These are phyloP conservation scores for Chorisops tibialis DNA, from an alignment of 2,888 invertebrate genomes.

Conservation along the genomic window DNA sequence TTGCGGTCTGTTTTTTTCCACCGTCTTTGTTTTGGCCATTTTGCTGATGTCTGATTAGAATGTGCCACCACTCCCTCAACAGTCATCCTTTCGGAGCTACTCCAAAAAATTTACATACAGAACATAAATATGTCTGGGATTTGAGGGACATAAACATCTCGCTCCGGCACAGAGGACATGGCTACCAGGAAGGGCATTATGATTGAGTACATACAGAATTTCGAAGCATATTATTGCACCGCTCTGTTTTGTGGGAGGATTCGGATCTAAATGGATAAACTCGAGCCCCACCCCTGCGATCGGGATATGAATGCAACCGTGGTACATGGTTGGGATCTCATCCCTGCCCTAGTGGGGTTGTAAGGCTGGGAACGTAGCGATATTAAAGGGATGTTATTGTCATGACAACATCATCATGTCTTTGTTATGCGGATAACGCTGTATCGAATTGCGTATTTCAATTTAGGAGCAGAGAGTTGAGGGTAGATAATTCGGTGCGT, in stretches of 20 bases:
- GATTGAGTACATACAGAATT: not conserved
- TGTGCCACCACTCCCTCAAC: too few relatives aligned
- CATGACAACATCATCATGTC: constrained; percentile 32
- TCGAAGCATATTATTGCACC: not conserved
- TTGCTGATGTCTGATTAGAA: not conserved
- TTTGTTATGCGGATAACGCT: constrained; percentile 16
- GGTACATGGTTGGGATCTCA: not conserved
- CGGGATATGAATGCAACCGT: not conserved
- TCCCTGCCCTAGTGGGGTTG: not conserved
- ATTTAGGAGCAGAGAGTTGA: constrained; percentile 4
- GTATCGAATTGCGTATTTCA: constrained; percentile 17
- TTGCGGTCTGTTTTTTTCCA: not conserved
- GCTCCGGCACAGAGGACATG: not conserved
- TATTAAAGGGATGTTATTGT: constrained; percentile 24
- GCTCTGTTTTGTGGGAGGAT: constrained; percentile 6
- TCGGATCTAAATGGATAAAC: constrained; percentile 10
- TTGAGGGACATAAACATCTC: not conserved
- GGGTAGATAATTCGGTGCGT: not conserved
- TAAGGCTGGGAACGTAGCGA: constrained; percentile 3
- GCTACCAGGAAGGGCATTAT: not conserved
- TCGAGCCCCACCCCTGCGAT: constrained; percentile 15
- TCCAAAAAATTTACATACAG: constrained; percentile 10
- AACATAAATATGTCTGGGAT: constrained; percentile 17
- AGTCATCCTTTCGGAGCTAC: too few relatives aligned
- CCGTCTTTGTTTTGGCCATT: constrained; percentile 1